These are phyloP conservation scores for Agrypnus murinus DNA, from an alignment of 2,888 invertebrate genomes.

Conservation along the genomic window DNA sequence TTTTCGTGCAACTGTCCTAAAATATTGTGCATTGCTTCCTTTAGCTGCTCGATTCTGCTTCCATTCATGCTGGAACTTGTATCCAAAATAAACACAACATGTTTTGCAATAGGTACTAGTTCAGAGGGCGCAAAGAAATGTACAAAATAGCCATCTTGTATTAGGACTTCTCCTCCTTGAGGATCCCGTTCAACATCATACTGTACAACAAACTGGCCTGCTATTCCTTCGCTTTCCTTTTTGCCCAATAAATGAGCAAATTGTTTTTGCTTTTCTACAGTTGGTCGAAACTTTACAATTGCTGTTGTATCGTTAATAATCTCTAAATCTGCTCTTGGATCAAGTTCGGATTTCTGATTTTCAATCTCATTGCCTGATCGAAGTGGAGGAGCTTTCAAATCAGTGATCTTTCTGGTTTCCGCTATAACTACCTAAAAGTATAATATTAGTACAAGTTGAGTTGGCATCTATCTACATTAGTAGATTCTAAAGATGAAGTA, in stretches of 20 bases:
- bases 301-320: conserved; percentile 60
- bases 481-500: too few relatives aligned
- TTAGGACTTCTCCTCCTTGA: conserved; percentile 76
- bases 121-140: conserved; percentile 82
- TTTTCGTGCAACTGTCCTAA: too few relatives aligned
- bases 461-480: too few relatives aligned
- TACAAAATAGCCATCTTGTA: too few relatives aligned
- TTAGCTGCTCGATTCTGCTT: conserved; percentile 79
- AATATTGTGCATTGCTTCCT: conserved; percentile 80
- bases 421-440: conserved; percentile 76
- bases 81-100: conserved; percentile 84
- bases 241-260: conserved; percentile 69
- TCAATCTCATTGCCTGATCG: too few relatives aligned
- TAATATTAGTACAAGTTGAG: too few relatives aligned
- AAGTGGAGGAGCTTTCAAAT: too few relatives aligned
- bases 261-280: conserved; percentile 74
- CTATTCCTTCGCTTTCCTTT: conserved; percentile 71
- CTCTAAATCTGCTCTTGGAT: conserved; percentile 63
- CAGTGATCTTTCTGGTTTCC: conserved; percentile 77
- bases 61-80: conserved; percentile 85
- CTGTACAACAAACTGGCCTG: conserved; percentile 80
- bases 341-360: conserved; percentile 72
- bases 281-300: conserved; percentile 75
- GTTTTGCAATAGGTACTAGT: conserved; percentile 77
- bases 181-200: conserved; percentile 79